Evolutionary conservation across 2,113 vertebrate genomes (phyloP), one percentile per base, ranked within the genome.

Genomic region (Perca schrenkii): DNA sequence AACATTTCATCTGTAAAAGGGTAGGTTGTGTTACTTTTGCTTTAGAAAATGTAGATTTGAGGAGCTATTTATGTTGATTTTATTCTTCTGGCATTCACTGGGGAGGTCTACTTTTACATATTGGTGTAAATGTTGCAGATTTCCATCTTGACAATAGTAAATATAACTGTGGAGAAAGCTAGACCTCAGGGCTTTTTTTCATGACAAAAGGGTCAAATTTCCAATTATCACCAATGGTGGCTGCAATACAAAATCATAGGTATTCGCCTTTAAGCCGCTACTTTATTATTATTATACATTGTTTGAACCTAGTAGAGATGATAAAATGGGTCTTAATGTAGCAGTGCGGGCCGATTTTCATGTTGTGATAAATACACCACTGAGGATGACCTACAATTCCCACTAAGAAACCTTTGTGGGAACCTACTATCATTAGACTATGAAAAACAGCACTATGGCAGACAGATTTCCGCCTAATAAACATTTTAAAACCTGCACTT

Each of bases 371-470:
- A 14, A 22, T 16, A 17, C 62, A 79, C 58, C 31, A 75, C 65
- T 36, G 22, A 84, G 46, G 53, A 70, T 86, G 86, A 88, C 78
- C 78, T 71, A 84, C 43, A 67, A 80, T 78, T 62, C 53, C 49
- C 65, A 57, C 4, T 17, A 4, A 11, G 46, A 61, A 58, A 75
- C 46, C 68, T 64, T 72, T 10, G 21, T 19, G 65, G 19, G 78
- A 62, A 87, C 64, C 71, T 73, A 62, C 53, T 52, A 13, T n/a
- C 49, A 43, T 63, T 57, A 46, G 21, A 1, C 28, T 10, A n/a
- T 28, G 16, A 25, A 53, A 11, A 31, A 12, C 15, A 72, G 46
- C 56, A 13, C 17, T 0, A 28, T 4, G 3, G 3, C 16, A 22
- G 17, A 17, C 4, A 10, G 3, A 43, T 60, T 58, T 40, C 10